Conservation (phyloP, 2,797 vertebrate genomes). For the Hydrocynus forskahlii region DNA sequence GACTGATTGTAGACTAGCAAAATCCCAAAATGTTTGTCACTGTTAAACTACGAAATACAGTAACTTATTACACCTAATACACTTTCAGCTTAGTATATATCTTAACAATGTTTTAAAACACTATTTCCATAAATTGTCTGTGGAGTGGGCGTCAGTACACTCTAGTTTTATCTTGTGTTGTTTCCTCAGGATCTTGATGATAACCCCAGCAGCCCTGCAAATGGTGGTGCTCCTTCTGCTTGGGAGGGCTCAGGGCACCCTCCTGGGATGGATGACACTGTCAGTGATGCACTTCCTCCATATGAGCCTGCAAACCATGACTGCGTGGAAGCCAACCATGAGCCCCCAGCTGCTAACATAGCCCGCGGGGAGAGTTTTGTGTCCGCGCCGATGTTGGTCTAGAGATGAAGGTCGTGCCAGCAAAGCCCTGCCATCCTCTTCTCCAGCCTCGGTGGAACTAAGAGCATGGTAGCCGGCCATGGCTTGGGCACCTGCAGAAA, state of each 20-base stretch:
- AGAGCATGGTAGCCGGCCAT: slow-evolving; percentile 27
- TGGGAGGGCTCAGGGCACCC: slow-evolving; percentile 51
- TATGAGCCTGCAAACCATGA: slow-evolving; percentile 53
- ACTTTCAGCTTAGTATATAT: too few species aligned
- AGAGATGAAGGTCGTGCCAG: slow-evolving; percentile 45
- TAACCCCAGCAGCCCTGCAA: slow-evolving; percentile 61
- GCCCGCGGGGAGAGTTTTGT: slow-evolving; percentile 76
- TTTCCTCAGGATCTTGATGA: slow-evolving; percentile 59
- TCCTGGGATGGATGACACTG: slow-evolving; percentile 53
- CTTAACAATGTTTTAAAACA: too few species aligned
- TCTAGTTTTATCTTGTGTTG: background rate
- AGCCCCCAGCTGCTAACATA: slow-evolving; percentile 59
- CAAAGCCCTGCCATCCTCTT: slow-evolving; percentile 27
- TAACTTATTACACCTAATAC: too few species aligned
- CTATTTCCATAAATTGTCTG: background rate
- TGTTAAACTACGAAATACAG: too few species aligned
- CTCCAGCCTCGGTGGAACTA: slow-evolving; percentile 7
- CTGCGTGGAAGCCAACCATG: slow-evolving; percentile 60
- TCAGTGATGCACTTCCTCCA: slow-evolving; percentile 41
- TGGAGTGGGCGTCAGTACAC: background rate
- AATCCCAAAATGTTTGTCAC: too few species aligned
- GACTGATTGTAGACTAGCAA: too few species aligned
- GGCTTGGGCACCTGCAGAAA: slow-evolving; percentile 11
- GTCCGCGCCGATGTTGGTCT: slow-evolving; percentile 78
- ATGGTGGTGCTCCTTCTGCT: slow-evolving; percentile 64